These are phyloP conservation scores for Sinosuthora webbiana DNA, from an alignment of 2,113 vertebrate genomes.

Conservation along the genomic window DNA sequence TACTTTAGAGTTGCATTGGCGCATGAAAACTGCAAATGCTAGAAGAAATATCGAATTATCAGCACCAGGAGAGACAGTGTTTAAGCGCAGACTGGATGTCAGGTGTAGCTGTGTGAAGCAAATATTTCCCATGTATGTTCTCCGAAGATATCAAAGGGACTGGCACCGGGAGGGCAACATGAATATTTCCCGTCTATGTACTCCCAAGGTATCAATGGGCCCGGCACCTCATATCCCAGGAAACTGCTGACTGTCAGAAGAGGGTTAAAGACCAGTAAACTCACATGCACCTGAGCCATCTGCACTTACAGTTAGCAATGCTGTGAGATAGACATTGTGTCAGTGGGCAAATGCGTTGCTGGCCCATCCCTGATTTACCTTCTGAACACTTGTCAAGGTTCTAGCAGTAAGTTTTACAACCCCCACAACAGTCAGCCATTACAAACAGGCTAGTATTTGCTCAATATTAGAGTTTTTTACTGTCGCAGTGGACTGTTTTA, in stretches of 20 bases:
- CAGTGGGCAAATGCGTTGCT: neutral
- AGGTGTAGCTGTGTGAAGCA: neutral
- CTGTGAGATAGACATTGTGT: neutral
- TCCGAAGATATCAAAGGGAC: neutral
- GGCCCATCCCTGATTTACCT: neutral
- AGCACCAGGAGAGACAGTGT: neutral
- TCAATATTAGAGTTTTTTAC: accelerated
- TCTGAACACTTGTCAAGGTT: neutral
- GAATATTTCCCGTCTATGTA: neutral
- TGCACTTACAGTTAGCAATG: neutral
- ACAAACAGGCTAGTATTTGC: neutral
- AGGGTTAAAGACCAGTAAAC: neutral
- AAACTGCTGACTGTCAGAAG: neutral
- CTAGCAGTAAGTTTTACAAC: neutral
- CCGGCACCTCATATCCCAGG: neutral
- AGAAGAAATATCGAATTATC: neutral
- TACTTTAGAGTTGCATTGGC: neutral
- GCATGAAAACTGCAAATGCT: neutral
- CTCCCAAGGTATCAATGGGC: neutral
- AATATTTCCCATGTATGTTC: neutral
- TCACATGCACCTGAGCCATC: accelerated
- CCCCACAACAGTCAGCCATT: neutral
- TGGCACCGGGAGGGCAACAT: neutral
- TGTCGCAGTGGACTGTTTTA: neutral
- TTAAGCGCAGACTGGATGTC: neutral